Evolutionary conservation across 2,113 vertebrate genomes (phyloP), one percentile per base, ranked within the genome.

Genomic region (Syrmaticus mikado): DNA sequence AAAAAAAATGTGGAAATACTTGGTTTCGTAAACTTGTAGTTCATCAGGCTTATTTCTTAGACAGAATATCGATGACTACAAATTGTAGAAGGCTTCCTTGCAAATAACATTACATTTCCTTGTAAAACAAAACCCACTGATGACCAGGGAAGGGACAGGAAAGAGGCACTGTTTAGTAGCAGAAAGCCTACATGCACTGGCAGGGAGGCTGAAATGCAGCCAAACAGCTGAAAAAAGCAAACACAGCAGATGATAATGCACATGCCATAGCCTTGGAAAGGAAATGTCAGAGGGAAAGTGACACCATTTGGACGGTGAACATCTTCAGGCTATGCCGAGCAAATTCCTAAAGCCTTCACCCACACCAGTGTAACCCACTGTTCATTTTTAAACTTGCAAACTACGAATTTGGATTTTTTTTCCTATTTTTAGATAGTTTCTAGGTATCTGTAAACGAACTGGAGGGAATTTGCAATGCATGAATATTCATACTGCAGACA

Each of bases 21-120:
- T 78, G 38, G n/a, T 86, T 86, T 73, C 0, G 1, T 67, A 58
- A 78, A 64, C 12, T 58, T n/a, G 43, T 70, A 30, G 30, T 48
- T 79, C 43, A 52, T 15, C 8, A 41, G 67, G 30, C 13, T 89
- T 73, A 38, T 41, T 70, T 82, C 68, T 77, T 34, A 15, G 61
- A 21, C n/a, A 60, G 41, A 74, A 71, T 75, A 74, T 5, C 13
- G 12, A 58, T 34, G n/a, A 58, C 28, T 65, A 43, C 13, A 78
- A 46, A 78, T 60, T 89, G 58, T 79, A 82, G 77, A 87, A 87
- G 79, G 57, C 64, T 71, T 91, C 79, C 50, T 32, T 90, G 73
- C 67, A 71, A 60, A 34, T 40, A 70, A 43, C 5, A n/a, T 46
- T 46, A 48, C 38, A 34, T 13, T 25, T 36, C n/a, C 57, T 34